Percentiles rank a stretch among this genome's conserved stretches.
Conservation (phyloP, 2,113 vertebrate genomes). For the Phaetusa simplex region DNA sequence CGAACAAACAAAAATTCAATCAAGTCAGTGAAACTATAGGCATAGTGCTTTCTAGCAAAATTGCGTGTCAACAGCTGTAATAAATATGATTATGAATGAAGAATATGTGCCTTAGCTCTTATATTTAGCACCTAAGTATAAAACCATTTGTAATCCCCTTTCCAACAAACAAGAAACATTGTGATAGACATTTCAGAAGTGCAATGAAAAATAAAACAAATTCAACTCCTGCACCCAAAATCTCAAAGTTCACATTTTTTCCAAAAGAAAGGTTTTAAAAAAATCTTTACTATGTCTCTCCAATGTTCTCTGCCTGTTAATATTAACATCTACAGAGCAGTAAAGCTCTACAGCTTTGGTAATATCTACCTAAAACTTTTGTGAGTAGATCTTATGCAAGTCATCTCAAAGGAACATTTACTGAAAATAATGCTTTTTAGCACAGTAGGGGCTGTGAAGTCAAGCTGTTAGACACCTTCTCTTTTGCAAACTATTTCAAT, state of each 20-base stretch:
- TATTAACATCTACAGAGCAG: not conserved
- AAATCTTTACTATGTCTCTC: not conserved
- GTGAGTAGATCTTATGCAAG: not conserved
- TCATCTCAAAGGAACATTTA: not conserved
- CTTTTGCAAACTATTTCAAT: not conserved
- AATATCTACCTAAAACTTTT: not conserved
- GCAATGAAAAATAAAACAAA: not conserved
- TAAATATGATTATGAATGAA: not conserved
- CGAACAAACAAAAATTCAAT: not conserved
- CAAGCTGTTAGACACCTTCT: not conserved
- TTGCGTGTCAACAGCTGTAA: not conserved
- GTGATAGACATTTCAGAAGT: not conserved
- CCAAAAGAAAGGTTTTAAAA: not conserved
- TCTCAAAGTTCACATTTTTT: not conserved
- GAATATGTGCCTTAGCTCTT: not conserved
- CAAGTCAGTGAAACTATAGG: not conserved
- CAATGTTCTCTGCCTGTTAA: not conserved
- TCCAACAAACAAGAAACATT: not conserved
- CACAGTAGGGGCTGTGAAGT: not conserved
- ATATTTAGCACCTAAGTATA: not conserved
- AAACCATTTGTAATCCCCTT: not conserved
- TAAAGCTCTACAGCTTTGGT: not conserved
- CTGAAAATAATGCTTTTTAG: not conserved
- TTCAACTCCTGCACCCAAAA: not conserved
- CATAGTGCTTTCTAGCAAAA: not conserved